A percentile compares a stretch with the other conserved stretches of the same genome.
phyloP scores from a whole-genome alignment of 64 coral and sea anemone species.

The Acropora tenuis region DNA sequence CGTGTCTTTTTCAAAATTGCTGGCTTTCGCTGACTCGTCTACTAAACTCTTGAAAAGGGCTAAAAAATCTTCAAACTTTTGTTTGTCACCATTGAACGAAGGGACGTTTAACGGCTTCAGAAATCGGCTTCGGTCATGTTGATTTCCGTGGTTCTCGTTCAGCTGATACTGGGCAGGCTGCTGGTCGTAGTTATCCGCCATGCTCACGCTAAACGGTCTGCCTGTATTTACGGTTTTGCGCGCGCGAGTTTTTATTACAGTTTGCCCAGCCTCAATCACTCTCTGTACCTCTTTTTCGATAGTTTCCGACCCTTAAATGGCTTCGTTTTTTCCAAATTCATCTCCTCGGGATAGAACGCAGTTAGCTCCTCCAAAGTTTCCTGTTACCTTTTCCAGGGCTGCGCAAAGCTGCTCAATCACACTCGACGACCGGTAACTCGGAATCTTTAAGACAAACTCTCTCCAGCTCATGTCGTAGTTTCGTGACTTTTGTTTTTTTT shows the following conservation, averaged over 20 bases:
- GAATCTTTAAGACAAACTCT: conserved; percentile 11
- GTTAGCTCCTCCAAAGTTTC: conserved; percentile 31
- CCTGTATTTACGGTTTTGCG: not conserved
- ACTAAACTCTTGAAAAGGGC: conserved; percentile 33
- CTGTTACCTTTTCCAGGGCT: not conserved
- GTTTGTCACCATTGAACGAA: conserved; percentile 9
- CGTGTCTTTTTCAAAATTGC: conserved; percentile 56
- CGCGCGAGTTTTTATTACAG: conserved; percentile 32
- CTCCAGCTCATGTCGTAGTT: not conserved
- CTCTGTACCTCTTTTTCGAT: conserved; percentile 48
- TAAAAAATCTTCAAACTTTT: conserved; percentile 48
- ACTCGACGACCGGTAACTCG: conserved; percentile 1
- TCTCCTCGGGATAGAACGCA: conserved; percentile 37
- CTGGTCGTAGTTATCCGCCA: not conserved
- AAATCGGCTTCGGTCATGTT: not conserved
- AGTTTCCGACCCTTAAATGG: conserved; percentile 30
- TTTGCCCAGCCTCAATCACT: conserved; percentile 33
- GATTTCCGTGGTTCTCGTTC: not conserved
- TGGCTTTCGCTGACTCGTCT: conserved; percentile 18
- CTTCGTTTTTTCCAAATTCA: conserved; percentile 18
- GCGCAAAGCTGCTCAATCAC: conserved; percentile 37
- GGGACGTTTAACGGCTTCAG: conserved; percentile 26
- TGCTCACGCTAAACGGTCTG: not conserved
- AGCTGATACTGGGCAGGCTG: not conserved
- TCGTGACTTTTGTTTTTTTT: not conserved